A percentile compares a stretch with the other conserved stretches of the same genome.
Conservation (phyloP, 2,888 invertebrate genomes). For the Euzophera pinguis region DNA sequence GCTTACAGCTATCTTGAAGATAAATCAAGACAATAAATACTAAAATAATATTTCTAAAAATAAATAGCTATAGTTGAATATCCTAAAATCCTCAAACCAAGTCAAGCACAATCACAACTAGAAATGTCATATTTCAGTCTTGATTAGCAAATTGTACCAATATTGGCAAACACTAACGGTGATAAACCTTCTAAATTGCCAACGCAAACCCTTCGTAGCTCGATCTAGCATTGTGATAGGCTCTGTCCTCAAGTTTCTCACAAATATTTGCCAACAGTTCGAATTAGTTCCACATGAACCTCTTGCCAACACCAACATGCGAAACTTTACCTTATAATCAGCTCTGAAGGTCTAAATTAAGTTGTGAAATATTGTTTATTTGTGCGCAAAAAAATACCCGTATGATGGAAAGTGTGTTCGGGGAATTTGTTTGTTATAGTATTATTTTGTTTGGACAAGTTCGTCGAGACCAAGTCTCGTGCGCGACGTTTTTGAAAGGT, state of each 20-base stretch:
- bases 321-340: neutral
- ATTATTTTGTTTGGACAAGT: neutral
- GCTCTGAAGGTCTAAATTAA: neutral
- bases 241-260: constrained; percentile 15
- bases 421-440: constrained; percentile 5
- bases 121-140: neutral
- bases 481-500: too few relatives aligned
- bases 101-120: neutral
- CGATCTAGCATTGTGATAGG: constrained; percentile 11
- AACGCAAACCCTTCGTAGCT: neutral
- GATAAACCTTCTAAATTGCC: neutral
- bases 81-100: neutral
- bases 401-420: constrained; percentile 7
- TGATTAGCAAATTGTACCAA: neutral
- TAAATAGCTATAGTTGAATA: too few relatives aligned
- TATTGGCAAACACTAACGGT: neutral
- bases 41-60: too few relatives aligned
- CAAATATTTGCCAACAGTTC: constrained; percentile 21
- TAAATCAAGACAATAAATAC: too few relatives aligned
- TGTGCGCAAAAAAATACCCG: constrained; percentile 4
- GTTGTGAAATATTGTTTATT: neutral
- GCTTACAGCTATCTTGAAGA: too few relatives aligned
- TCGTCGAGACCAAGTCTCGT: neutral
- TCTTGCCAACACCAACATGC: constrained; percentile 8
- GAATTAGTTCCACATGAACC: constrained; percentile 17